Base-by-base conservation (phyloP, 2,888 invertebrate genomes). In the Ptilodon capucinus region DNA sequence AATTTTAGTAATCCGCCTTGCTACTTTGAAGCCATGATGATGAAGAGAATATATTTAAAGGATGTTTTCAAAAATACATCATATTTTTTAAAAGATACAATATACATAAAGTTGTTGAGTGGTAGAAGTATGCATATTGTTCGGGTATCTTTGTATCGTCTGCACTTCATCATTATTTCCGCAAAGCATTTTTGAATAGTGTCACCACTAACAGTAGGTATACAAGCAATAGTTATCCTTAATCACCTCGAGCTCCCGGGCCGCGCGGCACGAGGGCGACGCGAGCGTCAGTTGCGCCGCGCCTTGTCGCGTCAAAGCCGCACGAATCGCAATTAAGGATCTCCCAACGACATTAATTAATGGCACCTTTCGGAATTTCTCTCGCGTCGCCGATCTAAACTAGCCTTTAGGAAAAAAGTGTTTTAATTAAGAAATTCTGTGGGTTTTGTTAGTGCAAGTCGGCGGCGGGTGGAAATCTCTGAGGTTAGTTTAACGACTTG, bases 331-430 rank as follows among this genome's bases (percentile, higher is more conserved):
- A 88, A 86, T 86, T 86, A 86, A 79, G 76, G 71, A 72, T 69
- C 74, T 74, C 74, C 79, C 82, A 84, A 86, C 84, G 81, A 86
- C 83, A 81, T 86, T 88, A 86, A 87, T 87, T 84, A 87, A 78
- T 79, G 74, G 67, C 75, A 78, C 78, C 80, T 81, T 82, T 76
- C 68, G 71, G 64, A 62, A 68, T 65, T 60, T 53, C 58, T 52
- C 54, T 48, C 56, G 57, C 47, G 48, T 45, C 63, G 58, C 51
- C 57, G 63, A 71, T 74, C 78, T 79, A 82, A 86, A 86, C 86
- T 87, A 85, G 86, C 84, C 79, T 78, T 81, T 76, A 79, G 69
- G 69, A 70, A 68, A 74, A 81, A 82, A 79, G 69, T 75, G 71
- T 82, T 84, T 85, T 86, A 85, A 85, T 86, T 84, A 86, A 84